A percentile compares a stretch with the other conserved stretches of the same genome.
phyloP scores from a whole-genome alignment of 2,888 invertebrate species.

The Melanostoma scalare region DNA sequence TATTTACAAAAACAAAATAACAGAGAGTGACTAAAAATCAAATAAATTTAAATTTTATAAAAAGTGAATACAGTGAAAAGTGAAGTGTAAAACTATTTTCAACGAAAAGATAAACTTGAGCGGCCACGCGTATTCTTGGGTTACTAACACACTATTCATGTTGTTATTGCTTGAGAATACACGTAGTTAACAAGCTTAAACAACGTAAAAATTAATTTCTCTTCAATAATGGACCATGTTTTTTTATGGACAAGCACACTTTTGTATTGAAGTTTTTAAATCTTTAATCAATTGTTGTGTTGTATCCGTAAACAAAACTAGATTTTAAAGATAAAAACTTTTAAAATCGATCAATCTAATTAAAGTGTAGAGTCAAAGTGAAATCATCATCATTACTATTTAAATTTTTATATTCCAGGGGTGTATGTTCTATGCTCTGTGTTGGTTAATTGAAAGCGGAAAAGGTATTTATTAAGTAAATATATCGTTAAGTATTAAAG shows the following conservation, averaged over 20 bases:
- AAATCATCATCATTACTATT: too few species aligned
- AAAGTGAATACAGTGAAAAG: not conserved
- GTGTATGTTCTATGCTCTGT: too few species aligned
- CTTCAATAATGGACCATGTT: not conserved
- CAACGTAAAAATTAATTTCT: slow-evolving; percentile 74
- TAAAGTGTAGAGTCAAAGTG: too few species aligned
- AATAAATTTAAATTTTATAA: not conserved
- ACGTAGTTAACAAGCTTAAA: slow-evolving; percentile 94
- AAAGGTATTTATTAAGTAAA: too few species aligned
- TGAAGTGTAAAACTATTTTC: not conserved
- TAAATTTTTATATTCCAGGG: too few species aligned
- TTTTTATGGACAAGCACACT: not conserved
- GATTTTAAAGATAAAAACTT: too few species aligned
- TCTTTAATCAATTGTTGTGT: not conserved
- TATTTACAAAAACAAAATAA: too few species aligned
- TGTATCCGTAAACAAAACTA: too few species aligned
- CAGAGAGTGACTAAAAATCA: too few species aligned
- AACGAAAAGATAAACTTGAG: slow-evolving; percentile 84
- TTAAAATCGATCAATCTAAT: too few species aligned
- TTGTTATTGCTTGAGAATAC: slow-evolving; percentile 99
- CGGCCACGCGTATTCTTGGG: slow-evolving; percentile 99
- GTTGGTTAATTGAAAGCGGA: too few species aligned
- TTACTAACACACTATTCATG: slow-evolving; percentile 97
- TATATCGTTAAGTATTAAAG: too few species aligned
- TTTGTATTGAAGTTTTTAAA: not conserved